Evolutionary conservation across 2,888 invertebrate species (phyloP), one percentile per base, ranked within the genome.

Genomic region (Melieria omissa): DNA sequence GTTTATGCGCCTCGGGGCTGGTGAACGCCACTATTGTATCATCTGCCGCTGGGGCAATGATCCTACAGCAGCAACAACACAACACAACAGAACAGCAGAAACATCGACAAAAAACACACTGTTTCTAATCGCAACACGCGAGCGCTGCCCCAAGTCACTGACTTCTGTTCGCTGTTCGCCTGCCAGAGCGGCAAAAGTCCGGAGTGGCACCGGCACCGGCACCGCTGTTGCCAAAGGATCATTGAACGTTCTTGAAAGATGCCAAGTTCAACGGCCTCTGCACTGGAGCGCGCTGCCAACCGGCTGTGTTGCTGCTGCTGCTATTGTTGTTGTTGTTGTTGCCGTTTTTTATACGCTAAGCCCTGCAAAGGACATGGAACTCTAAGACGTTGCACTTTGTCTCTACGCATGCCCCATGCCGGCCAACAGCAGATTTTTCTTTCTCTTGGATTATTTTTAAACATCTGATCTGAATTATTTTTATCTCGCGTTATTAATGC

Each of bases 241-340:
- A 65, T 65, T 77, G 78, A 79, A 79, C 78, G 78, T 78, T 79
- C 78, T 79, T 79, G 78, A 79, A 79, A 78, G 73, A 73, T 73
- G 72, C 71, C 71, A 67, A 73, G 79, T 79, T 77, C 78, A 78
- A 66, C 75, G 65, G 52, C 65, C 65, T 46, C 54, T 12, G 47
- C n/a, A 29, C 47, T 45, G 62, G 46, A 6, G 46, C 46, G 4
- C 14, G 49, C 49, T 52, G 52, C 12, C 52, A 14, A 52, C 29
- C 49, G 52, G 7, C 5, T n/a, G 63, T 64, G 49, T 52, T 54
- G 41, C 4, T 52, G 45, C 55, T 29, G 47, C 45, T n/a, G 54
- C 62, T 57, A n/a, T 5, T 29, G 54, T 44, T 44, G 12, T 45
- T 65, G 12, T 14, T n/a, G 65, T 9, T 55, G 64, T 67, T 67